A percentile compares a stretch with the other conserved stretches of the same genome.
Evolutionary conservation across 2,113 vertebrate species (phyloP).

Genomic region (Phocoena phocoena): DNA sequence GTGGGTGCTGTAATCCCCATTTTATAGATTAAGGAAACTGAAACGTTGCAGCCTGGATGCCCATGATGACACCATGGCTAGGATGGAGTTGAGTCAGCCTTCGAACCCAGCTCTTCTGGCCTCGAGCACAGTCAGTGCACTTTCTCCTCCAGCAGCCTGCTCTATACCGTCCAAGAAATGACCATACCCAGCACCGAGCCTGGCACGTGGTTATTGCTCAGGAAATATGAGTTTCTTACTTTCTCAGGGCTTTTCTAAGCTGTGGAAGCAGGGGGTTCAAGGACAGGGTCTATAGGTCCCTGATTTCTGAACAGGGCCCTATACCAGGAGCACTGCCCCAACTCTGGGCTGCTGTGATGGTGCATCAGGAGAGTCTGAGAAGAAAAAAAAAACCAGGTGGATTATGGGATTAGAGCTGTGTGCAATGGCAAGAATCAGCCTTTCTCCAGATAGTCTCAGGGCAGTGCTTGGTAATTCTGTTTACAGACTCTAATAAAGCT

Average conservation of each 20-base stretch:
- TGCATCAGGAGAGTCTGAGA: neutral
- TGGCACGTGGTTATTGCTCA: neutral
- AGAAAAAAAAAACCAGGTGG: neutral
- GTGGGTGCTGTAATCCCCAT: neutral
- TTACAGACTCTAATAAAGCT: constrained; percentile 2
- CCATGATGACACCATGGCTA: neutral
- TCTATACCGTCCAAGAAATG: neutral
- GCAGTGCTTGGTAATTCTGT: neutral
- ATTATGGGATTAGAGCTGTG: neutral
- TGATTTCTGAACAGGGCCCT: neutral
- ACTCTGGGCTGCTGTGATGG: neutral
- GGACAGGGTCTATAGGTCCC: neutral
- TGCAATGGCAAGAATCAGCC: neutral
- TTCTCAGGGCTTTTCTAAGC: neutral
- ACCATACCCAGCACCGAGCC: rapidly evolving
- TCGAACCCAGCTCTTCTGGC: neutral
- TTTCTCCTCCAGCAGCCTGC: neutral
- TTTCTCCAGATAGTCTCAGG: neutral
- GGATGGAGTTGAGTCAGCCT: neutral
- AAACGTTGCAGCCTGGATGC: neutral
- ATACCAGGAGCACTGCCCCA: rapidly evolving
- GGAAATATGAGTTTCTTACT: neutral
- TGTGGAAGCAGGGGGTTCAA: neutral
- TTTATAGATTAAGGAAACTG: neutral
- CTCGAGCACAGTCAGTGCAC: neutral